Evolutionary conservation across 2,113 vertebrate species (phyloP).

Genomic region (Clarias macrocephalus): DNA sequence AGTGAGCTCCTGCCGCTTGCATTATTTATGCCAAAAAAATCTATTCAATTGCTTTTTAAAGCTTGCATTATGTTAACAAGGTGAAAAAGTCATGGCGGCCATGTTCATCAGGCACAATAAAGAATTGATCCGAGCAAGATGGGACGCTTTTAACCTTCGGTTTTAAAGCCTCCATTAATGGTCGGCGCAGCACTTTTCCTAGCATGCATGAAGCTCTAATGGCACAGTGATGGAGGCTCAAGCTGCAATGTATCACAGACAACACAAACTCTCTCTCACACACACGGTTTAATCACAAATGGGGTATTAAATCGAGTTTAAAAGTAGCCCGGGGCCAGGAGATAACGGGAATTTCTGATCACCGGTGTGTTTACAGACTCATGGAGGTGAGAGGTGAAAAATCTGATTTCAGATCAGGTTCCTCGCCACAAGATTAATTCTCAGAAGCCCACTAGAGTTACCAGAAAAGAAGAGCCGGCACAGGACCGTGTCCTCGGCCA

Average conservation of each 20-base stretch:
- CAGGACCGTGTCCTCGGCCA: constrained; percentile 5
- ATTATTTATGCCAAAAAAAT: constrained; percentile 73
- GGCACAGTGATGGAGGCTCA: constrained; percentile 45
- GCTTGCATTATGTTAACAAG: constrained; percentile 71
- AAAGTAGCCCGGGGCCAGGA: constrained; percentile 18
- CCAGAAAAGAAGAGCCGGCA: constrained; percentile 11
- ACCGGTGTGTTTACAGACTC: neutral
- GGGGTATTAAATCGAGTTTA: constrained; percentile 34
- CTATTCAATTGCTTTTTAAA: constrained; percentile 65
- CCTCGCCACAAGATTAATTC: constrained; percentile 1
- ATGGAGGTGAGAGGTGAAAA: neutral
- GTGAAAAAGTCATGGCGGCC: constrained; percentile 44
- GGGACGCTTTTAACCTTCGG: constrained; percentile 51
- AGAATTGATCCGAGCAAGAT: constrained; percentile 52
- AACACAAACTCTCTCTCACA: constrained; percentile 40
- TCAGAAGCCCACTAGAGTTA: neutral
- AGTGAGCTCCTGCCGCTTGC: constrained; percentile 56
- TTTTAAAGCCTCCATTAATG: constrained; percentile 65
- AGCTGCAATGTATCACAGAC: constrained; percentile 41
- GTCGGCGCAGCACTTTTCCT: constrained; percentile 45
- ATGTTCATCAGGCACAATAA: constrained; percentile 57
- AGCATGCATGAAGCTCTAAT: constrained; percentile 48
- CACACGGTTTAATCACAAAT: constrained; percentile 36
- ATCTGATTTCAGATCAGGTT: constrained; percentile 29
- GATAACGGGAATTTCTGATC: constrained; percentile 16